These are phyloP conservation scores for Pantelozetes paolii DNA, from an alignment of 2,888 invertebrate genomes.

Conservation along the genomic window DNA sequence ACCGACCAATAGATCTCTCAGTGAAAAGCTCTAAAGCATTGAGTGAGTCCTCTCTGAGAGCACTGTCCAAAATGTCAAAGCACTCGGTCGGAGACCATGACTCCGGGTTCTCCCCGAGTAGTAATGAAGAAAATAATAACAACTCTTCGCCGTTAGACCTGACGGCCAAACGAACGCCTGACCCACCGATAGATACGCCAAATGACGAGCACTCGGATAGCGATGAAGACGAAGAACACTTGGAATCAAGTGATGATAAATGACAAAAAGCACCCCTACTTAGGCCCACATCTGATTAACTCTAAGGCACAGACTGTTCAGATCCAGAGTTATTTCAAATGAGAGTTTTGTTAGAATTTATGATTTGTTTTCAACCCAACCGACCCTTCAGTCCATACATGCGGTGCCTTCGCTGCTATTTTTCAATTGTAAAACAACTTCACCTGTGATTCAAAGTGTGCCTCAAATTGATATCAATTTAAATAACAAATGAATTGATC, in stretches of 20 bases:
- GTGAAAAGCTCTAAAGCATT: conserved; percentile 44
- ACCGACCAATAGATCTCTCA: conserved; percentile 50
- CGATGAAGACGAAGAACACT: conserved; percentile 5
- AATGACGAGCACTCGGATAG: conserved; percentile 20
- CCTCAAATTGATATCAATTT: neutral
- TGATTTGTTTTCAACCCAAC: too few species aligned
- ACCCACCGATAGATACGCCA: conserved; percentile 17
- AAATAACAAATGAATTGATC: neutral
- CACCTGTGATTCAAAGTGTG: conserved; percentile 16
- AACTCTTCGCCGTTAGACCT: conserved; percentile 42
- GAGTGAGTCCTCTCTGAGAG: neutral
- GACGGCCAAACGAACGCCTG: conserved; percentile 37
- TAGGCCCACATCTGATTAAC: neutral
- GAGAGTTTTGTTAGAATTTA: too few species aligned
- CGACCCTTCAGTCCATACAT: too few species aligned
- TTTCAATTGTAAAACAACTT: neutral
- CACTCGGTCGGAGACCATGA: conserved; percentile 39
- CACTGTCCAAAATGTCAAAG: neutral
- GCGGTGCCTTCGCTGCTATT: too few species aligned
- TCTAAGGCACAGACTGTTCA: neutral
- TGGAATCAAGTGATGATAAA: conserved; percentile 13
- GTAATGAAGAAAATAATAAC: conserved; percentile 41
- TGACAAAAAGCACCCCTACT: neutral
- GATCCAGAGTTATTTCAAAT: too few species aligned
- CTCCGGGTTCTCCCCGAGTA: conserved; percentile 43